Conservation (phyloP, 1,140 invertebrate species). For the Trichonephila clavipes region DNA sequence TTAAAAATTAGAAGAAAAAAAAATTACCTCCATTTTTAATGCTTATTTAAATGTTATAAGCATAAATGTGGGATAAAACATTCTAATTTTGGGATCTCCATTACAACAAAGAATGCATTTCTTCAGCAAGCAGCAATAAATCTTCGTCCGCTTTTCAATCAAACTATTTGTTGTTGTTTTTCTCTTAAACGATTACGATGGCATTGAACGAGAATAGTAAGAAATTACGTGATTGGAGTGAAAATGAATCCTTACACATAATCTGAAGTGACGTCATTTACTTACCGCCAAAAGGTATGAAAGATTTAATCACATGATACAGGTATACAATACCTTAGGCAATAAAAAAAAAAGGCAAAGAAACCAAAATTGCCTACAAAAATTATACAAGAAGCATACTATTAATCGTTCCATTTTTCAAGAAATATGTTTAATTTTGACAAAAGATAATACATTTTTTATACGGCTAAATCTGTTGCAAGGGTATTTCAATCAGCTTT, state of each 20-base stretch:
- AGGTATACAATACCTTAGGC: too few species aligned
- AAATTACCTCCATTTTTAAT: neutral
- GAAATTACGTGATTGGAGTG: neutral
- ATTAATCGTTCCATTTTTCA: too few species aligned
- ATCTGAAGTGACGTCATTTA: too few species aligned
- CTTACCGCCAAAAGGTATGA: too few species aligned
- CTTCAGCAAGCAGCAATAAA: neutral
- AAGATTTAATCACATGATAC: too few species aligned
- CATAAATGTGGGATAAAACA: neutral
- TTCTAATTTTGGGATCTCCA: neutral
- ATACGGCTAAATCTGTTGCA: too few species aligned
- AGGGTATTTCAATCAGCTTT: too few species aligned
- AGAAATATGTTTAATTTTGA: too few species aligned
- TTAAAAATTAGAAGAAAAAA: neutral
- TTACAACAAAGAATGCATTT: neutral
- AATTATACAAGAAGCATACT: too few species aligned
- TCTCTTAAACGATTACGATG: neutral
- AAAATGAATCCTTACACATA: neutral
- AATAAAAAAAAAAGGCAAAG: too few species aligned
- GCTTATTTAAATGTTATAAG: neutral
- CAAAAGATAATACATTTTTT: too few species aligned
- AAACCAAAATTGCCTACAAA: too few species aligned
- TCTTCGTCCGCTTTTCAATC: neutral
- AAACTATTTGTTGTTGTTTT: slow-evolving; percentile 21
- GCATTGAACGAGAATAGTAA: neutral